These are phyloP conservation scores for Azorinus chamasolen DNA, from an alignment of 2,888 invertebrate species.

Conservation along the genomic window DNA sequence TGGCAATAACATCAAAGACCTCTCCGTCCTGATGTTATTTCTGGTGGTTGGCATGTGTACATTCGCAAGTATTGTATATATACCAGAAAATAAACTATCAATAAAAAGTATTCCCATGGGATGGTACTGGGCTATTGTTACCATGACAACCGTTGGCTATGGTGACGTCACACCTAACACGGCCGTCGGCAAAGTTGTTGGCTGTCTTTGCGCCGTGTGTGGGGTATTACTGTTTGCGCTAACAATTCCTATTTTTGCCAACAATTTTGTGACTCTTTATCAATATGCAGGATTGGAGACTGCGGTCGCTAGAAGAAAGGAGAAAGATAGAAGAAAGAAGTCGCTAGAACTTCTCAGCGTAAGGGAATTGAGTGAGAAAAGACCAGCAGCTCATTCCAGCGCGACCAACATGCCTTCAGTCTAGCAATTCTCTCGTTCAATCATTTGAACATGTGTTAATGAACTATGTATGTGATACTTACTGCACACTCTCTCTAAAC, in stretches of 20 bases:
- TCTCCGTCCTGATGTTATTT: slow-evolving; percentile 41
- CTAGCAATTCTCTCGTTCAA: too few relatives aligned
- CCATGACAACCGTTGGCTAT: slow-evolving; percentile 60
- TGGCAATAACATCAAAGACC: slow-evolving; percentile 37
- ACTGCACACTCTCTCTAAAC: too few relatives aligned
- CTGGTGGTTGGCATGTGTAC: slow-evolving; percentile 45
- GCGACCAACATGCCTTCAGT: too few relatives aligned
- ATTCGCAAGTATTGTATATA: slow-evolving; percentile 51
- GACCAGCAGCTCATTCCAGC: too few relatives aligned
- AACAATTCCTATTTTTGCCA: slow-evolving; percentile 59
- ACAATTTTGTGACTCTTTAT: slow-evolving; percentile 51
- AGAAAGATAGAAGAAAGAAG: too few relatives aligned
- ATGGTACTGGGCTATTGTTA: slow-evolving; percentile 59
- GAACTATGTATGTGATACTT: too few relatives aligned
- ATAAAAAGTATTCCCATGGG: slow-evolving; percentile 36
- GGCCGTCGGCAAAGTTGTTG: slow-evolving; percentile 19
- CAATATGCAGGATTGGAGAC: slow-evolving; percentile 35
- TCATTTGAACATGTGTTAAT: too few relatives aligned
- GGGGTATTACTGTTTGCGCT: slow-evolving; percentile 55
- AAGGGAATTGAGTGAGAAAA: too few relatives aligned
- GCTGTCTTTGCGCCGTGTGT: slow-evolving; percentile 39
- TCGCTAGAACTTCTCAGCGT: too few relatives aligned
- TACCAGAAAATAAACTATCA: slow-evolving; percentile 27
- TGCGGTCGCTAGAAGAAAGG: too few relatives aligned
- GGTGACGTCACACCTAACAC: slow-evolving; percentile 45